Conservation (phyloP, 2,888 invertebrate species). For the Machimus atricapillus region DNA sequence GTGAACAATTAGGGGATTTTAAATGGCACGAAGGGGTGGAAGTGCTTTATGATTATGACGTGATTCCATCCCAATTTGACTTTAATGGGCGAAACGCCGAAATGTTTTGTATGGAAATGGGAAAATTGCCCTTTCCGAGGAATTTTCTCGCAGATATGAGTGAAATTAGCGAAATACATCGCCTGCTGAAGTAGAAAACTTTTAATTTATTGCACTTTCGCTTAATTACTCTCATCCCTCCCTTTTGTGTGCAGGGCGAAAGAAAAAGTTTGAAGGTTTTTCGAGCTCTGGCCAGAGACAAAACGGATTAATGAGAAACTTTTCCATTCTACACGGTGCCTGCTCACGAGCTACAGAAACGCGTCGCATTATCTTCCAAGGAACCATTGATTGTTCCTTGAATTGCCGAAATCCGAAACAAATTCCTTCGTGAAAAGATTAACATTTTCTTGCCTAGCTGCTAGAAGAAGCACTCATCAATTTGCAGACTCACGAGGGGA, state of each 20-base stretch:
- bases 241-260: not conserved
- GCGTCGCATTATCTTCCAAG: not conserved
- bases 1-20: not conserved
- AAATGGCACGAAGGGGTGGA: not conserved
- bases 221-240: not conserved
- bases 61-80: not conserved
- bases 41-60: not conserved
- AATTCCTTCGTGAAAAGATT: not conserved
- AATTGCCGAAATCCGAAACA: not conserved
- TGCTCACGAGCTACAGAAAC: not conserved
- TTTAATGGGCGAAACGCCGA: not conserved
- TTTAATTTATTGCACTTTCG: not conserved
- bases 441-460: not conserved
- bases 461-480: not conserved
- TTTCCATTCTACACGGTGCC: not conserved
- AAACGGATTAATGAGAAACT: not conserved
- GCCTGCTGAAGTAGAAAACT: not conserved
- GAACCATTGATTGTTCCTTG: not conserved
- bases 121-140: not conserved
- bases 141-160: not conserved
- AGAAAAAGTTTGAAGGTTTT: not conserved
- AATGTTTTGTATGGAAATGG: not conserved
- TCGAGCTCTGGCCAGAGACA: not conserved
- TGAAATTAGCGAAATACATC: not conserved
- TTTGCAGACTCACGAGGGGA: not conserved